Evolutionary conservation across 2,113 vertebrate genomes (phyloP).

Genomic region (Fregetta grallaria): DNA sequence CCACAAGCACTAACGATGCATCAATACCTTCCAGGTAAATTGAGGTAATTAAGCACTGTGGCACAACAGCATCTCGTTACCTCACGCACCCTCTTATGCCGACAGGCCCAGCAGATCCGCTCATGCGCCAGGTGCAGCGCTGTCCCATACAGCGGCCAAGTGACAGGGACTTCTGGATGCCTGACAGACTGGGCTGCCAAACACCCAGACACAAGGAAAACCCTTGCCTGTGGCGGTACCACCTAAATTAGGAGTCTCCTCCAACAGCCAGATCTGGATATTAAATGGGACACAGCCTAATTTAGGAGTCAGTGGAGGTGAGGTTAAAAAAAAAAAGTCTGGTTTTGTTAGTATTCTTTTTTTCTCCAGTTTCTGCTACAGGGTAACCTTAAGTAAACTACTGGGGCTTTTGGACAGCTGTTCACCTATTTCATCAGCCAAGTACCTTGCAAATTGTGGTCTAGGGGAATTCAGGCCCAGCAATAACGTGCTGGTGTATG

Average conservation of each 20-base stretch:
- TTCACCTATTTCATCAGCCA: neutral
- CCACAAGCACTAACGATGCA: rapidly evolving
- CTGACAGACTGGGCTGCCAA: neutral
- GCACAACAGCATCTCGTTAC: neutral
- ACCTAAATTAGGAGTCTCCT: neutral
- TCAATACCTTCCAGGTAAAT: neutral
- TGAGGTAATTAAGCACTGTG: neutral
- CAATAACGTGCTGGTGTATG: neutral
- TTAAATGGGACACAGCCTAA: neutral
- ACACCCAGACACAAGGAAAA: neutral
- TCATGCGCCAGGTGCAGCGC: rapidly evolving
- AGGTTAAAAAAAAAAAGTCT: neutral
- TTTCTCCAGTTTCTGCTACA: neutral
- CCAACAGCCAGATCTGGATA: neutral
- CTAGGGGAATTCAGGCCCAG: neutral
- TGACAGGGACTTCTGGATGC: neutral
- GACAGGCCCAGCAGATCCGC: neutral
- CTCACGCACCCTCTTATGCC: rapidly evolving
- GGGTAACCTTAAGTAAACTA: neutral
- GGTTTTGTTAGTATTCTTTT: neutral
- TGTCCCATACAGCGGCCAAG: neutral
- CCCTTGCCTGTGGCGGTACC: neutral
- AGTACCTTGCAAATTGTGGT: neutral
- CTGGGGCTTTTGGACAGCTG: neutral
- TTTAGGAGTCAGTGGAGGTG: neutral